A percentile compares a stretch with the other conserved stretches of the same genome.
Conservation (phyloP, 2,888 invertebrate genomes). For the Cephus nigrinus region DNA sequence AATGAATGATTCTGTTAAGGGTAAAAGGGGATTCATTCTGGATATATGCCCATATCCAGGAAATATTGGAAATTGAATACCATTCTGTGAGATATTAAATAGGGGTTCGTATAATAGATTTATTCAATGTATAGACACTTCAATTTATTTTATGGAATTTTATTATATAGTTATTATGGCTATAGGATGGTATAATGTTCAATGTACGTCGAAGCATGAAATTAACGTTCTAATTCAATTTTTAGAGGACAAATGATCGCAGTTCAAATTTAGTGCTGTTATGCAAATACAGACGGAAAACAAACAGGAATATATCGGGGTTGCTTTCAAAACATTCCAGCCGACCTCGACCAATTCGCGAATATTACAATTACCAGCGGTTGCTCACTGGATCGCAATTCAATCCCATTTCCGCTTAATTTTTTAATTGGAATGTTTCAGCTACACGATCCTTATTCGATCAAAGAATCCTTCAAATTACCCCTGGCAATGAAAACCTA, state of each 20-base stretch:
- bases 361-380: constrained; percentile 34
- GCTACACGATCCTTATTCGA: background rate
- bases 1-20: background rate
- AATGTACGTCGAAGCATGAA: constrained; percentile 1
- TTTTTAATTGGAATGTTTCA: background rate
- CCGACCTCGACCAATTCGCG: constrained; percentile 32
- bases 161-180: background rate
- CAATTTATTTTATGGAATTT: background rate
- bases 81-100: background rate
- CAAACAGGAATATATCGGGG: constrained; percentile 38
- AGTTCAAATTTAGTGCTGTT: constrained; percentile 21
- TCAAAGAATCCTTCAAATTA: background rate
- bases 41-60: background rate
- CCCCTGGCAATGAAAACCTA: background rate
- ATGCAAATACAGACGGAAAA: constrained; percentile 41
- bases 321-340: constrained; percentile 39
- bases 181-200: background rate
- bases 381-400: background rate
- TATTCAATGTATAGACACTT: background rate
- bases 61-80: background rate
- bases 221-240: constrained; percentile 23
- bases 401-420: constrained; percentile 1
- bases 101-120: background rate
- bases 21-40: background rate
- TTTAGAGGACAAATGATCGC: constrained; percentile 22